A percentile compares a stretch with the other conserved stretches of the same genome.
phyloP scores from a whole-genome alignment of 2,888 invertebrate genomes.

The Drosophila glabriapex region DNA sequence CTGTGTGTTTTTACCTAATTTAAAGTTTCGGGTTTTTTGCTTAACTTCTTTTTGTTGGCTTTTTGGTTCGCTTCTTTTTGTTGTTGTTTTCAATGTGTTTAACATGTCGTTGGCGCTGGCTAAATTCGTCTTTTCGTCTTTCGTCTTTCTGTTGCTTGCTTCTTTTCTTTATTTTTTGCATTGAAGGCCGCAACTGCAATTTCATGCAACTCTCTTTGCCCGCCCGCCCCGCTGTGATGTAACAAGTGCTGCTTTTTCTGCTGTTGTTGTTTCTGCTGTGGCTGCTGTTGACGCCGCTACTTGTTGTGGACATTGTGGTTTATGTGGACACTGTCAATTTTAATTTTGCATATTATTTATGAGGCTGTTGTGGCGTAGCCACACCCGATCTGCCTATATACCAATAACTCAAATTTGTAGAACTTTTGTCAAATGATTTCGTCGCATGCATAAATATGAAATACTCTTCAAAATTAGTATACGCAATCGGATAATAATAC shows the following conservation, averaged over 20 bases:
- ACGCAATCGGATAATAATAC: neutral
- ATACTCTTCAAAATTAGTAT: neutral
- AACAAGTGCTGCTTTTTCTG: slow-evolving; percentile 2
- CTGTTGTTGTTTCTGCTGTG: slow-evolving; percentile 34
- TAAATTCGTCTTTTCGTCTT: slow-evolving; percentile 4
- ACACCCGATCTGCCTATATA: slow-evolving; percentile 7
- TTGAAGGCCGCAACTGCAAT: slow-evolving; percentile 66
- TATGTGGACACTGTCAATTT: slow-evolving; percentile 52
- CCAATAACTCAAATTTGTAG: neutral
- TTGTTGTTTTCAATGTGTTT: slow-evolving; percentile 47
- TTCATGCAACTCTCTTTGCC: slow-evolving; percentile 43
- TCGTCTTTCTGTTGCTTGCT: slow-evolving; percentile 20
- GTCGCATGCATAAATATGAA: neutral
- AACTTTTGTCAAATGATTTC: neutral
- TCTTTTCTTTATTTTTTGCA: slow-evolving; percentile 49
- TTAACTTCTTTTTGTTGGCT: slow-evolving; percentile 17
- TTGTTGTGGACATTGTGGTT: slow-evolving; percentile 7
- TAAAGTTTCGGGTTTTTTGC: slow-evolving; percentile 43
- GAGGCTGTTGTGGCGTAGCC: slow-evolving; percentile 12
- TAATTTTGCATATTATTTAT: slow-evolving; percentile 62
- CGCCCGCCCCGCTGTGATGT: slow-evolving; percentile 3
- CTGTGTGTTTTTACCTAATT: slow-evolving; percentile 65
- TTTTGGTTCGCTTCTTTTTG: slow-evolving; percentile 16
- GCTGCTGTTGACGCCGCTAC: slow-evolving; percentile 12
- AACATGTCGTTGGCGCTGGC: slow-evolving; percentile 43